Evolutionary conservation across 2,797 vertebrate genomes (phyloP).

Genomic region (Gastrophryne carolinensis): DNA sequence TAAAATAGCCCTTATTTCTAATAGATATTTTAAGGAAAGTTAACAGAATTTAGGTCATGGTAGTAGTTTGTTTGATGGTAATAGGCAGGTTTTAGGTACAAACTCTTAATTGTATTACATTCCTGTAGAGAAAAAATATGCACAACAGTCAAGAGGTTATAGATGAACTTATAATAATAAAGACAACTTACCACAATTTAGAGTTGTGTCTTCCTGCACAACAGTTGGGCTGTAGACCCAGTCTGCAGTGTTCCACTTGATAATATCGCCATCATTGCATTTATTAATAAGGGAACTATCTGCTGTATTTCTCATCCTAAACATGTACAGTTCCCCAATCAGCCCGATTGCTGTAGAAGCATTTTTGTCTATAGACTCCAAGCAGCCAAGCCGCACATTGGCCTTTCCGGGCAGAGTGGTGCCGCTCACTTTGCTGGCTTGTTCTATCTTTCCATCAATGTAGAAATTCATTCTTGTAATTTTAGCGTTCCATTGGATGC

Average conservation of each 20-base stretch:
- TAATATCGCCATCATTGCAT: conserved; percentile 60
- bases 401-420: conserved; percentile 55
- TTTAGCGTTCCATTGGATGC: conserved; percentile 61
- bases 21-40: too few species aligned
- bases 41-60: too few species aligned
- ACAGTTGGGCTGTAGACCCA: conserved; percentile 57
- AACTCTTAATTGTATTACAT: too few species aligned
- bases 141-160: too few species aligned
- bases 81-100: too few species aligned
- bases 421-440: conserved; percentile 40
- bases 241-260: conserved; percentile 61
- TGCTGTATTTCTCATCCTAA: conserved; percentile 66
- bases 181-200: conserved; percentile 62
- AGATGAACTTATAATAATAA: too few species aligned
- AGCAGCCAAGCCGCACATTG: conserved; percentile 62
- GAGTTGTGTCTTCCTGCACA: conserved; percentile 54
- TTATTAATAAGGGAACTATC: conserved; percentile 17
- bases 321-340: conserved; percentile 66
- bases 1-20: too few species aligned
- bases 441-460: conserved; percentile 51
- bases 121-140: too few species aligned
- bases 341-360: conserved; percentile 44
- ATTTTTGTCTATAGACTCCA: conserved; percentile 40
- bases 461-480: conserved; percentile 57
- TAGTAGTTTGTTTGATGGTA: too few species aligned